phyloP scores from a whole-genome alignment of 2,888 invertebrate species.

The Hypomecis atomaria region DNA sequence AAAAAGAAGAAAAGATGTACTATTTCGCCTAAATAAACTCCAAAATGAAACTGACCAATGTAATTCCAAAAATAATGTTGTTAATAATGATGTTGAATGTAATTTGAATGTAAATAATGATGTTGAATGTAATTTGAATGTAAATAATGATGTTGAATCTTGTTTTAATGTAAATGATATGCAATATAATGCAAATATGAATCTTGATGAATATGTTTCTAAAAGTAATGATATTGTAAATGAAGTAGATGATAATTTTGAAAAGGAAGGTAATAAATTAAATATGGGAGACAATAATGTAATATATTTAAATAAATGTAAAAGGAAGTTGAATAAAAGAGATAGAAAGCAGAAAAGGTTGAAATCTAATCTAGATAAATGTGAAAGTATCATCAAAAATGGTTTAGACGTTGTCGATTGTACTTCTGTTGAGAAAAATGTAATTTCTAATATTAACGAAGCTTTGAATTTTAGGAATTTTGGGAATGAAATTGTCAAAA shows the following conservation, averaged over 20 bases:
- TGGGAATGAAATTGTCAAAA: conserved; percentile 65
- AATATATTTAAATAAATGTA: conserved; percentile 53
- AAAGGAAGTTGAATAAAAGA: conserved; percentile 45
- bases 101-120: conserved; percentile 1
- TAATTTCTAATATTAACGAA: conserved; percentile 70
- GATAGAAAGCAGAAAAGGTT: conserved; percentile 23
- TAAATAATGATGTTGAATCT: background rate
- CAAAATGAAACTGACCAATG: conserved; percentile 43
- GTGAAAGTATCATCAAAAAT: conserved; percentile 11
- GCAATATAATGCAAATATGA: background rate
- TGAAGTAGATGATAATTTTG: background rate
- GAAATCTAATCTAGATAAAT: conserved; percentile 18
- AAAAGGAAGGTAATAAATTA: conserved; percentile 40
- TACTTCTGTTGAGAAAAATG: conserved; percentile 60
- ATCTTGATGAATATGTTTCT: background rate
- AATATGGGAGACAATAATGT: conserved; percentile 70
- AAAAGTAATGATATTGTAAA: background rate
- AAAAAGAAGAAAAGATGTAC: conserved; percentile 87
- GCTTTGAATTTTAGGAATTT: conserved; percentile 69
- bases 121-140: background rate
- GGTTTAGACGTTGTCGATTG: conserved; percentile 65
- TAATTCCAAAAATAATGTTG: conserved; percentile 1
- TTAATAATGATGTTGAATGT: background rate
- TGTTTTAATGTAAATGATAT: background rate
- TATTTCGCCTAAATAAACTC: conserved; percentile 62